Evolutionary conservation across 2,797 vertebrate genomes (phyloP).

Genomic region (Anniella stebbinsi): DNA sequence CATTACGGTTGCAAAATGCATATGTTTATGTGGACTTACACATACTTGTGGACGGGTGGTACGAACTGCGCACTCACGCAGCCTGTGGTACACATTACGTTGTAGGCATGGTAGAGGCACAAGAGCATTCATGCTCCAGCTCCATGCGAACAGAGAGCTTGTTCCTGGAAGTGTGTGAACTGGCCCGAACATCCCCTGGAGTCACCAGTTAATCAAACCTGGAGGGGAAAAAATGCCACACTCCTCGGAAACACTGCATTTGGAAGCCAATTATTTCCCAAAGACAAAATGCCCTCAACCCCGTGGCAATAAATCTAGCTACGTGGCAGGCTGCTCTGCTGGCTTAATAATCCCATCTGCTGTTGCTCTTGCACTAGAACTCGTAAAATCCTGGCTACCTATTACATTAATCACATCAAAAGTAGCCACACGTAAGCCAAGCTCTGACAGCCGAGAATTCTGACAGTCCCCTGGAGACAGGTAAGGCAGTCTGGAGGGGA

Average conservation of each 20-base stretch:
- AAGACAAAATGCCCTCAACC: neutral
- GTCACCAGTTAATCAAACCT: neutral
- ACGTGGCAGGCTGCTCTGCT: neutral
- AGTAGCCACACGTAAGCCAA: neutral
- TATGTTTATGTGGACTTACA: neutral
- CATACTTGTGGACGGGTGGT: too few relatives aligned
- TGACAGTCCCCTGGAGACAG: neutral
- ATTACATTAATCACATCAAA: neutral
- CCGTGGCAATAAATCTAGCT: neutral
- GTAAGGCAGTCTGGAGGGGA: neutral
- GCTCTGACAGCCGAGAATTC: neutral
- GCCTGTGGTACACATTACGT: neutral
- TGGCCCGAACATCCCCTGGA: neutral
- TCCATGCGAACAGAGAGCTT: neutral
- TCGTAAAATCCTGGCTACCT: neutral
- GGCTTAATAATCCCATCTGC: neutral
- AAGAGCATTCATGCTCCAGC: neutral
- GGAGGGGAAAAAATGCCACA: neutral
- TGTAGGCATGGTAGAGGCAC: neutral
- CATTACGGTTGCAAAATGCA: neutral
- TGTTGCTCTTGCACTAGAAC: neutral
- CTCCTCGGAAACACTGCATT: neutral
- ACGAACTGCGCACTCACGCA: neutral
- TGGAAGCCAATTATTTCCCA: neutral
- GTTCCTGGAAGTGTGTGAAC: neutral